These are phyloP conservation scores for Holotrichia oblita DNA, from an alignment of 1,140 invertebrate genomes.

Conservation along the genomic window DNA sequence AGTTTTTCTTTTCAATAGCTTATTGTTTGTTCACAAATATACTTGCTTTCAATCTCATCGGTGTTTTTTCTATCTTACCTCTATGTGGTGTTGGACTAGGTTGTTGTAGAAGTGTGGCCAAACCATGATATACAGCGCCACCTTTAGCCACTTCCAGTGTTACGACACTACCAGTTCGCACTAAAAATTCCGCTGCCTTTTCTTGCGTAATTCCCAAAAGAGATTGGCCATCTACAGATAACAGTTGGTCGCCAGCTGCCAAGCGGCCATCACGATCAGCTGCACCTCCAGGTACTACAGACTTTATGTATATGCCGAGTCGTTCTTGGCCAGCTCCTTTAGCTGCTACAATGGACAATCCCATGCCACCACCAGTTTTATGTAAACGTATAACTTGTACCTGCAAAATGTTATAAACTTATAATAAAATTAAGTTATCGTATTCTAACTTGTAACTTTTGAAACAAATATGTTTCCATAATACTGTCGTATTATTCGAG, in stretches of 20 bases:
- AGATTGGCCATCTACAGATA: constrained; percentile 97
- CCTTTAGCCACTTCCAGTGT: constrained; percentile 97
- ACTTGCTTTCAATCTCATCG: no score
- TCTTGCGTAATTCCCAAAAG: constrained; percentile 95
- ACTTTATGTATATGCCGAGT: constrained; percentile 97
- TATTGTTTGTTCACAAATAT: no score
- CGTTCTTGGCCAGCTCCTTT: constrained; percentile 92
- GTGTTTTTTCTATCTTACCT: constrained; percentile 71
- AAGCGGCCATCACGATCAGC: constrained; percentile 94
- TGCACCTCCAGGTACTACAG: constrained; percentile 94
- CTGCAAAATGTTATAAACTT: no score
- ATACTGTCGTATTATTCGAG: no score
- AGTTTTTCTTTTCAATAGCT: no score
- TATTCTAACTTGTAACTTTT: no score
- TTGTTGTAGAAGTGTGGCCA: constrained; percentile 92
- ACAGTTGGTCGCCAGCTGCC: constrained; percentile 95
- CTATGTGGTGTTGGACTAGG: constrained; percentile 85
- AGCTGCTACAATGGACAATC: constrained; percentile 92
- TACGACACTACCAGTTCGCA: constrained; percentile 91
- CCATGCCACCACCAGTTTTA: constrained; percentile 92
- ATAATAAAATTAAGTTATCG: no score
- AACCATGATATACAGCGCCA: constrained; percentile 95
- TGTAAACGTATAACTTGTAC: constrained; percentile 88
- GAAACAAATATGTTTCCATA: no score
- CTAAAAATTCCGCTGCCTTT: constrained; percentile 95